A percentile compares a stretch with the other conserved stretches of the same genome.
Evolutionary conservation across 2,797 vertebrate genomes (phyloP).

Genomic region (Prunella strophiata): DNA sequence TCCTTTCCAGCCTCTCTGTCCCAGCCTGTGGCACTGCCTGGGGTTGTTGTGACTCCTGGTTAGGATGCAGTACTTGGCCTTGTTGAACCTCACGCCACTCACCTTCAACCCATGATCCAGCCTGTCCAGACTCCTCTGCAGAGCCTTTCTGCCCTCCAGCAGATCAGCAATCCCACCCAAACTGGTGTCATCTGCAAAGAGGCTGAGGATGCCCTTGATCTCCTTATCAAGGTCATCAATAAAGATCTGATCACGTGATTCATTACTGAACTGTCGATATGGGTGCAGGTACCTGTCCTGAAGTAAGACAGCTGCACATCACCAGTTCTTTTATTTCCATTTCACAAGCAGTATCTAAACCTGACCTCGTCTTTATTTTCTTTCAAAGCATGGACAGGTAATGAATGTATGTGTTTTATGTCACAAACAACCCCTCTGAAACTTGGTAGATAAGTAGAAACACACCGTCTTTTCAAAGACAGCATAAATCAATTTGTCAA

Average conservation of each 20-base stretch:
- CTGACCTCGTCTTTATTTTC: neutral
- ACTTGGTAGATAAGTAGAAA: neutral
- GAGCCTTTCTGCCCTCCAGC: neutral
- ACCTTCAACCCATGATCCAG: neutral
- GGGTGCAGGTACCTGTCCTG: neutral
- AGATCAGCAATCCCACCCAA: neutral
- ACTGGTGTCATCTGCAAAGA: neutral
- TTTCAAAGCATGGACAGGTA: neutral
- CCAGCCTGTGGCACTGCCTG: neutral
- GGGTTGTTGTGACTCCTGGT: rapidly evolving
- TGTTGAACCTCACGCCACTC: neutral
- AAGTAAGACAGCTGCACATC: neutral
- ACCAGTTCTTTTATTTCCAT: neutral
- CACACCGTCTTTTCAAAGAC: neutral
- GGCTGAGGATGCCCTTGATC: neutral
- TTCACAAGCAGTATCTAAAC: neutral
- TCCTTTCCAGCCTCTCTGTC: neutral
- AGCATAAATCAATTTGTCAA: neutral
- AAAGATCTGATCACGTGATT: neutral
- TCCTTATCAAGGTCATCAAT: neutral
- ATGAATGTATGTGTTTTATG: neutral
- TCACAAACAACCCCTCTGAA: neutral
- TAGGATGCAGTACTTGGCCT: rapidly evolving
- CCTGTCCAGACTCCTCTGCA: neutral
- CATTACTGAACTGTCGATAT: neutral